These are phyloP conservation scores for Hypena proboscidalis DNA, from an alignment of 2,888 invertebrate species.

Conservation along the genomic window DNA sequence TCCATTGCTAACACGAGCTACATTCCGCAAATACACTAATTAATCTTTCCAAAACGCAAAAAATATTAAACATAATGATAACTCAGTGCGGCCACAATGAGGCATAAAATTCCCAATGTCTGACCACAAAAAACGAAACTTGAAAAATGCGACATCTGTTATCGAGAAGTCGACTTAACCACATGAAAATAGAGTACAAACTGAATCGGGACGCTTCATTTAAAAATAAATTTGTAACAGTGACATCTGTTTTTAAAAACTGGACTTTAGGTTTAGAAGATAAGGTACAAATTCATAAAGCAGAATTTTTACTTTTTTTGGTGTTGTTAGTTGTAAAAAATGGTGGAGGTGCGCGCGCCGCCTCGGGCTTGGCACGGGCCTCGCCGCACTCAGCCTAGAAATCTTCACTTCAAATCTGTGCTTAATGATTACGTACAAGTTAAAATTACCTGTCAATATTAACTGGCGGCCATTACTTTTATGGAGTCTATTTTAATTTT, in stretches of 20 bases:
- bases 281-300: conserved; percentile 38
- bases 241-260: conserved; percentile 41
- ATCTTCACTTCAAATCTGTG: conserved; percentile 57
- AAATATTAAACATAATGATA: conserved; percentile 45
- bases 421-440: conserved; percentile 59
- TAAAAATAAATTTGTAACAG: too few species aligned
- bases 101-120: conserved; percentile 54
- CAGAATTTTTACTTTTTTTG: conserved; percentile 35
- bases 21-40: conserved; percentile 42
- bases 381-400: conserved; percentile 60
- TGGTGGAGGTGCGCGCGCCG: conserved; percentile 46
- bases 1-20: conserved; percentile 23
- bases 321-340: conserved; percentile 35
- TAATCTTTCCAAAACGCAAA: conserved; percentile 45
- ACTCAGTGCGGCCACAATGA: conserved; percentile 51
- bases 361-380: conserved; percentile 73
- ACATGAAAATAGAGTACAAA: conserved; percentile 32
- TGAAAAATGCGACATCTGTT: conserved; percentile 36
- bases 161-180: conserved; percentile 39
- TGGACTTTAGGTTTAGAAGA: conserved; percentile 22
- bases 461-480: conserved; percentile 51
- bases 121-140: conserved; percentile 45
- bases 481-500: conserved; percentile 45
- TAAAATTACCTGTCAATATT: conserved; percentile 63
- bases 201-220: conserved; percentile 4